Evolutionary conservation across 2,113 vertebrate genomes (phyloP).

Genomic region (Cisticola juncidis): DNA sequence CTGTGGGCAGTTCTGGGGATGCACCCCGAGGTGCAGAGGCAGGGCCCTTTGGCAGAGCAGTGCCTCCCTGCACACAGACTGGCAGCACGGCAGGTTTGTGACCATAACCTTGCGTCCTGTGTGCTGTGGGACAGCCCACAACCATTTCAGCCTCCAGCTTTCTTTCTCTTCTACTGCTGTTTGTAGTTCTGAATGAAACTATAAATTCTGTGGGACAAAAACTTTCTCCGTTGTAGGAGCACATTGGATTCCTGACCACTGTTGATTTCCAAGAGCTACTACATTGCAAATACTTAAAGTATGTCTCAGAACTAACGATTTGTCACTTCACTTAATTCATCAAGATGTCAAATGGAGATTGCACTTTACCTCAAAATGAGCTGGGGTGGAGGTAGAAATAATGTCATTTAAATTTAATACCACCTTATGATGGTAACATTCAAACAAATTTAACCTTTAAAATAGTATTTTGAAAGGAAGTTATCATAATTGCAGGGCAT

Average conservation of each 20-base stretch:
- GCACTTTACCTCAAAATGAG: not conserved
- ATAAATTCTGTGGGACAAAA: not conserved
- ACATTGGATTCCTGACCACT: not conserved
- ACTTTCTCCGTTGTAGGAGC: not conserved
- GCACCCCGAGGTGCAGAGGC: rapidly evolving
- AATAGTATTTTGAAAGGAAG: not conserved
- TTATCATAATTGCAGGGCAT: not conserved
- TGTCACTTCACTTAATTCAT: not conserved
- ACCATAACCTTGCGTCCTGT: not conserved
- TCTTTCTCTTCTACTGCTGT: not conserved
- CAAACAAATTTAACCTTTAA: conserved; percentile 14
- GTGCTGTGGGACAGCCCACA: not conserved
- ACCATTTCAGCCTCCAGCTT: not conserved
- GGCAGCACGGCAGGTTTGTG: not conserved
- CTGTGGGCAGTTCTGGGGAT: not conserved
- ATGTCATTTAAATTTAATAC: not conserved
- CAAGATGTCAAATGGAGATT: not conserved
- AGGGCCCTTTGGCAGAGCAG: not conserved
- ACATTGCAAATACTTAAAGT: not conserved
- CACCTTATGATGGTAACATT: not conserved
- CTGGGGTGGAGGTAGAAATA: not conserved
- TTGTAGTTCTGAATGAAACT: not conserved
- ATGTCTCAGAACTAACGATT: not conserved
- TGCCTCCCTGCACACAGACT: not conserved
- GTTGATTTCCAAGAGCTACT: not conserved